Base-by-base conservation (phyloP, 2,797 vertebrate genomes). In the Arremon brunneinucha region DNA sequence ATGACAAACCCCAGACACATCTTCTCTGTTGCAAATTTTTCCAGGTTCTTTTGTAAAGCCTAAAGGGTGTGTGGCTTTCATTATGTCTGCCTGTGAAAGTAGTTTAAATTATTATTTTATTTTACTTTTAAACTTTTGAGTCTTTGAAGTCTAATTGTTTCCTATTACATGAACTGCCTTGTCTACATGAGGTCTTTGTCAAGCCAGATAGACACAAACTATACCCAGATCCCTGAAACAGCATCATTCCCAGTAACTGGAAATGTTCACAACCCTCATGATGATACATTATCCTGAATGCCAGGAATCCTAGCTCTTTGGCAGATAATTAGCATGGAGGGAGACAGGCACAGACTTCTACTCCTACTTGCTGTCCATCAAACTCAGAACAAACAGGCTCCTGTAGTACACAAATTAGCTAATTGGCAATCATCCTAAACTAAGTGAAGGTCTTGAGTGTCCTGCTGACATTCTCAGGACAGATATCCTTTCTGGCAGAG, bases 61-160 rank as follows among this genome's bases (percentile, higher is more conserved):
- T 72, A 59, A 81, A 77, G 72, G 15, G 26, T 64, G 39, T 57
- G 55, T 87, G 50, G 47, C 83, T 96, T 93, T 84, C 57, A 85
- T 84, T 89, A 81, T 76, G 76, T 50, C 39, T 77, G 64, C 34
- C 62, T 63, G 65, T 62, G 27, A 92, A 92, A 85, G 68, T 35
- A 83, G 34, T 95, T 94, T 74, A 85, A 83, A 37, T 43, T 44
- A 75, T 80, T 67, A n/a, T 85, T 82, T 92, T 57, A 50, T 53
- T 90, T 87, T 72, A 91, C 32, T 93, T 82, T 70, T 69, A 80
- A 91, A 69, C 14, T 28, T 71, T 55, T 56, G 17, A 81, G 19
- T 53, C 87, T 94, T 91, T 59, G 67, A 94, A 82, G 69, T 57
- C 57, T 71, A 85, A 83, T 59, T 87, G 70, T 78, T 91, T 83